These are phyloP conservation scores for Maccullochella peelii DNA, from an alignment of 2,113 vertebrate species.

Conservation along the genomic window DNA sequence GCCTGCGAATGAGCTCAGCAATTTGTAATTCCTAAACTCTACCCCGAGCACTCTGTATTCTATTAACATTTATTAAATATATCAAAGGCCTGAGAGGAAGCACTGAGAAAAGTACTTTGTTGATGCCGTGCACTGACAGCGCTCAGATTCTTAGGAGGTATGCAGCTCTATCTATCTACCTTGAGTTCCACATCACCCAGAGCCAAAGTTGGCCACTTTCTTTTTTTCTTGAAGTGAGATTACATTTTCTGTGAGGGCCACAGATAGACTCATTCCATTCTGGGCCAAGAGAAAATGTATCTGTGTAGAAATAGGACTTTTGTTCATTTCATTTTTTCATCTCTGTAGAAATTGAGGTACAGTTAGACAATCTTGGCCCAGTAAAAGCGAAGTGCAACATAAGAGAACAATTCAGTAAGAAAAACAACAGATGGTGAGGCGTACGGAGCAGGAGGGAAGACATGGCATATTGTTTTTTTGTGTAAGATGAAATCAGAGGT, in stretches of 20 bases:
- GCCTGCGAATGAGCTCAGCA: constrained; percentile 52
- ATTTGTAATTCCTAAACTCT: constrained; percentile 67
- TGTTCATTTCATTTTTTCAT: constrained; percentile 65
- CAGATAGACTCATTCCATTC: constrained; percentile 62
- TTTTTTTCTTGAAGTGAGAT: constrained; percentile 39
- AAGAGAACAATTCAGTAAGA: constrained; percentile 40
- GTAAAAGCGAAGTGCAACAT: constrained; percentile 34
- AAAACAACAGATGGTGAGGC: constrained; percentile 59
- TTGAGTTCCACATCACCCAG: constrained; percentile 5
- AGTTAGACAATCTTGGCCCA: constrained; percentile 48
- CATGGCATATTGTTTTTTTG: constrained; percentile 23
- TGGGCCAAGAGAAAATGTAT: constrained; percentile 50
- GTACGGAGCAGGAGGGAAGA: constrained; percentile 14
- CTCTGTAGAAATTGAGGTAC: constrained; percentile 54
- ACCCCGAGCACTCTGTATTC: constrained; percentile 55
- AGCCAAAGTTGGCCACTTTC: constrained; percentile 24
- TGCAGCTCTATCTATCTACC: constrained; percentile 17
- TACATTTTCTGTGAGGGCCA: constrained; percentile 44
- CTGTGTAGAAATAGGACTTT: constrained; percentile 51
- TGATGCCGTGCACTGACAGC: constrained; percentile 33
- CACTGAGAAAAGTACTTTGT: constrained; percentile 28
- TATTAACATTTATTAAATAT: constrained; percentile 67
- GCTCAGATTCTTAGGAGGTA: neutral
- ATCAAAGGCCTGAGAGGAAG: constrained; percentile 49
- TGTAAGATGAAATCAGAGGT: constrained; percentile 44